Base-by-base conservation (phyloP, 92 coral and sea anemone genomes). In the Porites evermanni region DNA sequence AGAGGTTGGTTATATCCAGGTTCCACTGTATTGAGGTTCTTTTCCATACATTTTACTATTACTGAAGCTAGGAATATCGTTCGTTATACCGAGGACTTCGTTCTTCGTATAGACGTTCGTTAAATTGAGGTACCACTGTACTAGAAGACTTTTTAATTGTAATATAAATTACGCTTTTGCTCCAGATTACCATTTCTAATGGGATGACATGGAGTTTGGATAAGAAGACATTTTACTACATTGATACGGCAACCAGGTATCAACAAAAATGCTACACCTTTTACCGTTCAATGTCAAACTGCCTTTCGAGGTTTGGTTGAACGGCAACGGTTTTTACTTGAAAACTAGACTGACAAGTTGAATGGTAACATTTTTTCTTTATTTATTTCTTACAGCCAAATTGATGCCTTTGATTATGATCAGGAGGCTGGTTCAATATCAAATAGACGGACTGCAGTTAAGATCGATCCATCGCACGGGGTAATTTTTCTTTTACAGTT, bases 191-290 rank as follows among this genome's bases (percentile, higher is more conserved):
- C 6, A 74, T 94, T 71, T 96, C 98, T 0, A 96, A 96, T 89
- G 98, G 98, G 12, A 67, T 96, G 85, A 95, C 93, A 16, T 96
- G 98, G 98, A 90, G 95, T 70, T 64, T 77, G 70, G 98, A 96
- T 68, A 83, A 90, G 47, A 96, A 94, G 84, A 92, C 93, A 24
- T 78, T 96, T 87, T 96, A 96, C 71, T 93, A 92, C 73, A 84
- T 96, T 18, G 98, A 96, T 84, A 84, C 94, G 61, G 53, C 75
- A 0, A 85, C 87, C 44, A 85, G 98, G 98, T 94, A 29, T 13
- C 2, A 68, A 8, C 14, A 24, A 13, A 24, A 12, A 12, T n/a
- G 12, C 60, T 54, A 54, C 60, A 14, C 67, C 3, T 63, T 7
- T 24, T 24, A 24, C 26, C 26, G 26, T 24, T 24, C 26, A 24